phyloP scores from a whole-genome alignment of 2,797 vertebrate genomes.

The Poecilia velifera region DNA sequence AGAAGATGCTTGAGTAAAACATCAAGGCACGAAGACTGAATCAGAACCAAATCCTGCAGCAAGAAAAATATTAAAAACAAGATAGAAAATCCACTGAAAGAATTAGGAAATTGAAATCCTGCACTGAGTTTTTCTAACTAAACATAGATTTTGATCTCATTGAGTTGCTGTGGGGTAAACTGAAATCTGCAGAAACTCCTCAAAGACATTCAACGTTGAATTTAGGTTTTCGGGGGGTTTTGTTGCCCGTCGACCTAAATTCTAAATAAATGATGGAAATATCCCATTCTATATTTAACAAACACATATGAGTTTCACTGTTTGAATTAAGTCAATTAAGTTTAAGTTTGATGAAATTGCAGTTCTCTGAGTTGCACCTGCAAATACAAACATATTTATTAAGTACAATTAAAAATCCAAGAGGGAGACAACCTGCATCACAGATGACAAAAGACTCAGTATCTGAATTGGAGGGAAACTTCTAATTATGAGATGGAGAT shows the following conservation, averaged over 20 bases:
- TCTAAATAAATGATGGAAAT: not conserved
- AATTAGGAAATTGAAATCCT: not conserved
- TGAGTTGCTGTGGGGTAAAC: not conserved
- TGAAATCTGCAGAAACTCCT: not conserved
- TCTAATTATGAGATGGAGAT: slow-evolving; percentile 72
- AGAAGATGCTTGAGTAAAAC: not conserved
- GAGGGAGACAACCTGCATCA: slow-evolving; percentile 68
- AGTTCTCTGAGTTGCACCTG: not conserved
- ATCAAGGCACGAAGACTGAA: not conserved
- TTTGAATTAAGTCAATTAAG: not conserved
- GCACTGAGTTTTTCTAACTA: not conserved
- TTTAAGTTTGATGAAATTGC: not conserved
- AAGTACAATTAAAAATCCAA: slow-evolving; percentile 32
- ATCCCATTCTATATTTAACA: not conserved
- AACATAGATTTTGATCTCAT: not conserved
- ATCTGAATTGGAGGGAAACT: slow-evolving; percentile 69
- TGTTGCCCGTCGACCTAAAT: not conserved
- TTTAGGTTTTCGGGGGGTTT: not conserved
- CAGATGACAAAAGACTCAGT: slow-evolving; percentile 75
- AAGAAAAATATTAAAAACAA: not conserved
- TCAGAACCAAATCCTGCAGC: not conserved
- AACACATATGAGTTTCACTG: not conserved
- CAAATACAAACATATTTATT: slow-evolving; percentile 69
- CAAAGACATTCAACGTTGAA: not conserved
- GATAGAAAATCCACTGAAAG: not conserved